A percentile compares a stretch with the other conserved stretches of the same genome.
These are phyloP conservation scores for Tapirus terrestris DNA, from an alignment of 2,113 vertebrate species.

Conservation along the genomic window DNA sequence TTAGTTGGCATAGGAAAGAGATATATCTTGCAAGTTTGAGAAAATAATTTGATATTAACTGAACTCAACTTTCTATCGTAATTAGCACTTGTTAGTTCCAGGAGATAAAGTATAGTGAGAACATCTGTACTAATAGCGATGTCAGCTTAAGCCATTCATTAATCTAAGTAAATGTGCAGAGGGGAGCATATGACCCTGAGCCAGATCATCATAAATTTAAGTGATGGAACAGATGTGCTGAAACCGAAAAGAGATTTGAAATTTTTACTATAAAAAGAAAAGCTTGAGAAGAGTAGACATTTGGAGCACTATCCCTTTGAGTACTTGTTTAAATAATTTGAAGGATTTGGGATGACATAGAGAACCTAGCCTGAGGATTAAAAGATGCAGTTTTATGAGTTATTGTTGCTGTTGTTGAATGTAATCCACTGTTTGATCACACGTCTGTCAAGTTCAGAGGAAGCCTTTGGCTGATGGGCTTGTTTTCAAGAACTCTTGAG, in stretches of 20 bases:
- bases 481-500: slow-evolving; percentile 62
- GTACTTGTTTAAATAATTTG: slow-evolving; percentile 65
- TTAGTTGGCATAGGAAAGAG: slow-evolving; percentile 56
- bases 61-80: slow-evolving; percentile 40
- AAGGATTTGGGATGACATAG: slow-evolving; percentile 56
- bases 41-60: slow-evolving; percentile 23
- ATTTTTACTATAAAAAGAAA: not conserved
- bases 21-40: slow-evolving; percentile 43
- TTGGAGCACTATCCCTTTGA: slow-evolving; percentile 39
- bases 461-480: slow-evolving; percentile 57
- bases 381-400: slow-evolving; percentile 58
- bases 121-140: not conserved
- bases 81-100: slow-evolving; percentile 36
- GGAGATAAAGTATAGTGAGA: not conserved
- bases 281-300: slow-evolving; percentile 40
- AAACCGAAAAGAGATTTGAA: slow-evolving; percentile 59
- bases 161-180: slow-evolving; percentile 19
- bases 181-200: slow-evolving; percentile 37
- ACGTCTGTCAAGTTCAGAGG: slow-evolving; percentile 45
- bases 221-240: slow-evolving; percentile 56
- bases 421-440: slow-evolving; percentile 61
- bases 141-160: slow-evolving; percentile 45
- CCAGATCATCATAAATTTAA: slow-evolving; percentile 61
- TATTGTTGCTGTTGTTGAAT: slow-evolving; percentile 60
- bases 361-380: slow-evolving; percentile 62